Base-by-base conservation (phyloP, 2,113 vertebrate genomes). In the Myotis lucifugus region DNA sequence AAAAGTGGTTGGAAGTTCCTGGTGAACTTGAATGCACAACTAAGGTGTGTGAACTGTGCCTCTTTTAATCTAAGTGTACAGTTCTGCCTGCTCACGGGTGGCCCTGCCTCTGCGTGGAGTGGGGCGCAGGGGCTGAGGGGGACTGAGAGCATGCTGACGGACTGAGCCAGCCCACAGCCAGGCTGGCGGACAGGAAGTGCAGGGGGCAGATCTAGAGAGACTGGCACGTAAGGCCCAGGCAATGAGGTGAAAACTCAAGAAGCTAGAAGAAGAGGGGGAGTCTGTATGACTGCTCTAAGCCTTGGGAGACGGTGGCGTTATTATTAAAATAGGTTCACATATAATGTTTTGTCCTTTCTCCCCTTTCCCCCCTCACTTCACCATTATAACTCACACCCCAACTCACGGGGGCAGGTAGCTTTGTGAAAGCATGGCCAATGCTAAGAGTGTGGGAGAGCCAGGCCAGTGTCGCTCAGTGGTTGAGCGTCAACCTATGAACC, bases 151-250 rank as follows among this genome's bases (percentile, higher is more conserved):
- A 50, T 3, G 27, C 10, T 15, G 46, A 11, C 2, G 32, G 34
- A 9, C 42, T 37, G 8, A 34, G 50, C 32, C 46, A 42, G 50
- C 18, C 15, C 46, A 6, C 2, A 42, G 77, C n/a, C 56, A 34
- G 8, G 29, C 13, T 8, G 59, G 27, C n/a, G 32, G 64, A 18
- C 11, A 11, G 52, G 23, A 73, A 21, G 14, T 32, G 4, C 23
- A 18, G 56, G 78, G 78, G 0, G 52, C 10, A 72, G 72, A 23
- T 18, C 46, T n/a, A 15, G 66, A 27, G 42, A 76, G 12, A 8
- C 23, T 14, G 0, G 9, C 29, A 11, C 0, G 0, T 0, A 15
- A n/a, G 23, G 46, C 12, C 29, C 0, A 1, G 23, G 13, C 50
- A 5, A 9, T 1, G 11, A 64, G 25, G 21, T 13, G 25, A 85